Evolutionary conservation across 2,888 invertebrate species (phyloP).

Genomic region (Phyllotreta cruciferae): DNA sequence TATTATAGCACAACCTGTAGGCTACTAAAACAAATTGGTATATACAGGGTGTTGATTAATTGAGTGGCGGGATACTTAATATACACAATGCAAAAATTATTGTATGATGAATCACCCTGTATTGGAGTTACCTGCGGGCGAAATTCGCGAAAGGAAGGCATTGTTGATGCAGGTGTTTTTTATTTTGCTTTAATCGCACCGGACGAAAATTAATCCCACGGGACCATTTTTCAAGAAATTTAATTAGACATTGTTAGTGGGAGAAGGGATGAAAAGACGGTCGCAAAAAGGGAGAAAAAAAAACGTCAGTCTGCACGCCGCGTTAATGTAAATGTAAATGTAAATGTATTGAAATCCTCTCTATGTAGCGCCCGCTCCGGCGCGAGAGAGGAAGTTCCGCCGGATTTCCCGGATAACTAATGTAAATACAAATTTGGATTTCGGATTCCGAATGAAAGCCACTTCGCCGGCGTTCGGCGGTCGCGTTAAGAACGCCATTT

Average conservation of each 20-base stretch:
- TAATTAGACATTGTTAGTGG: background rate
- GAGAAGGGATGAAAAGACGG: slow-evolving; percentile 17
- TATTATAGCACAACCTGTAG: too few species aligned
- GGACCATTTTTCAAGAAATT: slow-evolving; percentile 10
- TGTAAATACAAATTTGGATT: slow-evolving; percentile 55
- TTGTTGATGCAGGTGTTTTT: too few species aligned
- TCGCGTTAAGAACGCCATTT: slow-evolving; percentile 45
- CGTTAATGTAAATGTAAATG: slow-evolving; percentile 36
- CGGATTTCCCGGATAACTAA: slow-evolving; percentile 53
- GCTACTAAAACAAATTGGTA: too few species aligned
- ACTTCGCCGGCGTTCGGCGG: slow-evolving; percentile 33
- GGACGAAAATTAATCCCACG: too few species aligned
- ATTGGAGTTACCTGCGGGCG: too few species aligned
- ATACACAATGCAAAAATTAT: too few species aligned
- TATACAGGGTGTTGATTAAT: too few species aligned
- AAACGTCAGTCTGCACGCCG: slow-evolving; percentile 47
- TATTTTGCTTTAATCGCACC: too few species aligned
- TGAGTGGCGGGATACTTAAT: too few species aligned
- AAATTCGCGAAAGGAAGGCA: too few species aligned
- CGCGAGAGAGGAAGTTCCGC: slow-evolving; percentile 13
- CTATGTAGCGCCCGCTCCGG: slow-evolving; percentile 2
- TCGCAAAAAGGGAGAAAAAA: slow-evolving; percentile 32
- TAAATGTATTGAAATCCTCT: slow-evolving; percentile 55
- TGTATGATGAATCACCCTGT: too few species aligned
- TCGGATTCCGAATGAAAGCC: slow-evolving; percentile 31